Percentiles rank a stretch among this genome's conserved stretches.
phyloP scores from a whole-genome alignment of 2,113 vertebrate genomes.

The Pomatostomus ruficeps region DNA sequence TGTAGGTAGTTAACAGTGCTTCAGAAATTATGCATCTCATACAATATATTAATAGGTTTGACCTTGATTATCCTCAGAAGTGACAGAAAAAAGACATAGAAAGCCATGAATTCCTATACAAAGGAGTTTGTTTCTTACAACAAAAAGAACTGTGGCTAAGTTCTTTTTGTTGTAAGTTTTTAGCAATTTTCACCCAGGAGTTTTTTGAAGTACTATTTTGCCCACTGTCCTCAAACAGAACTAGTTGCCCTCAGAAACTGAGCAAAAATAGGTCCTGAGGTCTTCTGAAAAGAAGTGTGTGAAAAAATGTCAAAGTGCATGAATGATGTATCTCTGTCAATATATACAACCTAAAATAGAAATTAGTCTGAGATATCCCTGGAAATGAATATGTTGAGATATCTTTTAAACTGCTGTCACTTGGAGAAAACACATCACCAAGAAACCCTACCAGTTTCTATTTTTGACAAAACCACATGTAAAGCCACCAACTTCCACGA shows the following conservation, averaged over 20 bases:
- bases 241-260: background rate
- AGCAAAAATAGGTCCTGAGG: background rate
- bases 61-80: background rate
- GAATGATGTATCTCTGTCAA: background rate
- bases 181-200: background rate
- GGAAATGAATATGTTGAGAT: background rate
- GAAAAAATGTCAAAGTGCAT: background rate
- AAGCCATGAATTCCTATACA: background rate
- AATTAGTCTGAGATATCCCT: background rate
- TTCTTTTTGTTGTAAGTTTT: no score
- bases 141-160: background rate
- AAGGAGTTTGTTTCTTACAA: background rate
- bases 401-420: background rate
- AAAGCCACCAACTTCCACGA: background rate
- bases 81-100: accelerated
- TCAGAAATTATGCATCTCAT: background rate
- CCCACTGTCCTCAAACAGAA: background rate
- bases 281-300: background rate
- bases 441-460: background rate
- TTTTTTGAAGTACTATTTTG: background rate
- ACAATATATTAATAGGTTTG: background rate
- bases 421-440: background rate
- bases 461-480: slow-evolving; percentile 1
- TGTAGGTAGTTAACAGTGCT: background rate
- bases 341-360: background rate